These are phyloP conservation scores for Emydoidea blandingii DNA, from an alignment of 2,797 vertebrate species.

Conservation along the genomic window DNA sequence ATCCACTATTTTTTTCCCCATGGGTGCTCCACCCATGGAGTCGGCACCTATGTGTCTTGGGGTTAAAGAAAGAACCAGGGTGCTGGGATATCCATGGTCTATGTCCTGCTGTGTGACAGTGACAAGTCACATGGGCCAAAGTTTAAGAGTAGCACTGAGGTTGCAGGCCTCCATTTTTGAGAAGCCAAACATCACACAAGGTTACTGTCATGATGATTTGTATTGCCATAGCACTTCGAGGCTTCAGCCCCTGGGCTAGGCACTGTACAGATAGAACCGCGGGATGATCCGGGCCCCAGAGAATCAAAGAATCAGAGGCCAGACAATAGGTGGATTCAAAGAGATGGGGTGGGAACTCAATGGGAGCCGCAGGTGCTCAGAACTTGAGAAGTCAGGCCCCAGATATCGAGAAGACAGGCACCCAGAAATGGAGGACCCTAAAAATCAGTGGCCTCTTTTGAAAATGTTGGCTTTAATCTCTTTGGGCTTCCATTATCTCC, in stretches of 20 bases:
- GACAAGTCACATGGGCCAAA: not conserved
- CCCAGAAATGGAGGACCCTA: rapidly evolving
- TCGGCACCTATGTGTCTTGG: not conserved
- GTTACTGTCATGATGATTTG: not conserved
- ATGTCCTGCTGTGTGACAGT: not conserved
- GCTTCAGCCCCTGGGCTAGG: not conserved
- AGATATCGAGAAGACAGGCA: not conserved
- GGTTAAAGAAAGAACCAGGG: not conserved
- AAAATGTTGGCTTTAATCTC: not conserved
- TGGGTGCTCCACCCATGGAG: too few relatives aligned
- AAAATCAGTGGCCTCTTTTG: not conserved
- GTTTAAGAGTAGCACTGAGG: not conserved
- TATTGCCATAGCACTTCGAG: not conserved
- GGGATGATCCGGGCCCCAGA: not conserved
- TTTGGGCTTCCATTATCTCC: not conserved
- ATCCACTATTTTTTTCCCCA: too few relatives aligned
- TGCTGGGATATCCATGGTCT: not conserved
- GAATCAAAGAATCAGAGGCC: too few relatives aligned
- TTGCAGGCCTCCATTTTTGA: not conserved
- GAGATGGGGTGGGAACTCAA: not conserved
- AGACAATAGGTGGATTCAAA: not conserved
- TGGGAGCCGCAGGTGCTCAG: not conserved
- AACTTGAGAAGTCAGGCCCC: not conserved
- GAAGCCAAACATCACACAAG: not conserved
- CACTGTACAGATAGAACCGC: not conserved